Base-by-base conservation (phyloP, 2,797 vertebrate genomes). In the Manis javanica region DNA sequence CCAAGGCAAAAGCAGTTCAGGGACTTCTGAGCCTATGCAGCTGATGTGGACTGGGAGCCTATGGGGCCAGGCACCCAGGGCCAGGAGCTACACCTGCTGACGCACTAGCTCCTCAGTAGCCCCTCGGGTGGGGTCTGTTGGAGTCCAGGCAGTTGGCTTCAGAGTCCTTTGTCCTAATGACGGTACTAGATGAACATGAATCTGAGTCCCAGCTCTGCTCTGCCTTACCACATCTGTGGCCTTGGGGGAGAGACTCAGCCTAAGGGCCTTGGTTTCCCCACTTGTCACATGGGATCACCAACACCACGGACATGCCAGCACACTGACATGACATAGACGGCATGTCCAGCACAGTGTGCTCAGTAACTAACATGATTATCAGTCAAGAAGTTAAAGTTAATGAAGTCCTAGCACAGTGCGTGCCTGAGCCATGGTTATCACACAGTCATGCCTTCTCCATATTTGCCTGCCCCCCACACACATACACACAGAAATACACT, bases 401-500 rank as follows among this genome's bases (percentile, higher is more conserved):
- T 4, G n/a, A 61, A 77, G 46, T 1, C 31, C 77, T 75, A 10
- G 8, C 63, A 16, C 15, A 26, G 34, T 0, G 42, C 21, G 74
- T 14, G 42, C 21, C 79, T 14, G 6, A 66, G 59, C 13, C 24
- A 2, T 3, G 15, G 69, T 42, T 12, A 77, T 24, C 75, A 71
- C 68, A 49, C 29, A 0, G 64, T 53, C 31, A 0, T 1, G 23
- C 68, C 59, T 8, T 31, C 51, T 24, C 59, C 53, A 10, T 8
- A 29, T n/a, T 24, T n/a, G 29, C 8, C 0, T 5, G 37, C 0
- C 1, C 11, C 16, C 2, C 4, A 42, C 34, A 23, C 7, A 26
- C 18, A 26, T 24, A 29, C 7, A 13, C 26, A 51, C 49, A 29
- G 9, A n/a, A 1, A 66, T 7, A 42, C 74, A 57, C 26, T 71